Percentiles rank a stretch among this genome's conserved stretches.
These are phyloP conservation scores for Tribolium madens DNA, from an alignment of 1,140 invertebrate species.

Conservation along the genomic window DNA sequence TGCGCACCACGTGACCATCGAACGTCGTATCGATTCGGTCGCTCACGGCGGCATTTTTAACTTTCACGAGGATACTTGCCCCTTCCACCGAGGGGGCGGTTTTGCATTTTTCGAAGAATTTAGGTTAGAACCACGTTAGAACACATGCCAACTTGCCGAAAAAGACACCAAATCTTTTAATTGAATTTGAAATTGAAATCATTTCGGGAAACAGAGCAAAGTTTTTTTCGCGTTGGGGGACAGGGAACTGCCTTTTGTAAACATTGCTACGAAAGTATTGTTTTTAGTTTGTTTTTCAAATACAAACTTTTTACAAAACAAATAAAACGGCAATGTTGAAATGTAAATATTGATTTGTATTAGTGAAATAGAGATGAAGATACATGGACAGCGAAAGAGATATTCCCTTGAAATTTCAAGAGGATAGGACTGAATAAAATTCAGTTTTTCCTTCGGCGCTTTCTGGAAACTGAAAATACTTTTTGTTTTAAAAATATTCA, in stretches of 20 bases:
- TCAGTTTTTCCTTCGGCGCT: constrained; percentile 43
- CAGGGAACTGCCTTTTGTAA: constrained; percentile 51
- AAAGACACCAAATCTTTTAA: neutral
- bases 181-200: too few relatives aligned
- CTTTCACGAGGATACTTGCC: constrained; percentile 69
- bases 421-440: constrained; percentile 52
- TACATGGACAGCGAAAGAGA: constrained; percentile 40
- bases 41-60: constrained; percentile 83
- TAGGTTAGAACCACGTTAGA: neutral
- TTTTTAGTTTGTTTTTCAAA: constrained; percentile 60
- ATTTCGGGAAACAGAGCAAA: neutral
- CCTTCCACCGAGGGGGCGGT: constrained; percentile 53
- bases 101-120: constrained; percentile 23
- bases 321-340: constrained; percentile 52
- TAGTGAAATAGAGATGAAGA: constrained; percentile 43
- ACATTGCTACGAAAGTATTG: constrained; percentile 53
- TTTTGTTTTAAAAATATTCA: constrained; percentile 33
- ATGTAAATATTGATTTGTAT: constrained; percentile 39
- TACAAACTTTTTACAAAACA: constrained; percentile 59
- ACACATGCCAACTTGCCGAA: neutral
- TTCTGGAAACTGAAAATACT: constrained; percentile 28
- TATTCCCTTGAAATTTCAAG: constrained; percentile 61
- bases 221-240: neutral
- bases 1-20: constrained; percentile 71
- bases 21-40: constrained; percentile 79